phyloP scores from a whole-genome alignment of 2,113 vertebrate genomes.

The Marmota flaviventris region DNA sequence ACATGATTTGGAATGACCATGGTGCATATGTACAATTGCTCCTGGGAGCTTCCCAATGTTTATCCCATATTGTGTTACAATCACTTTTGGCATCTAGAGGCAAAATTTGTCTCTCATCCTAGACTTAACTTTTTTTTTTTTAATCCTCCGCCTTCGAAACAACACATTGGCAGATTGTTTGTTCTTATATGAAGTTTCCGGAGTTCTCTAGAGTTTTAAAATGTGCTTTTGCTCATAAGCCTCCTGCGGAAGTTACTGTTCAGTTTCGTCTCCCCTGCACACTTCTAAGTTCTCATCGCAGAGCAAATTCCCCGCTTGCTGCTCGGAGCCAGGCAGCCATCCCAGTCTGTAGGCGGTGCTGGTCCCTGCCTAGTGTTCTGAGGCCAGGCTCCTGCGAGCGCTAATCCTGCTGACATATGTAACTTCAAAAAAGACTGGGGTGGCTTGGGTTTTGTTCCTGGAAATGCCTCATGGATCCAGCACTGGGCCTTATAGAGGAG shows the following conservation, averaged over 20 bases:
- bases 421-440: background rate
- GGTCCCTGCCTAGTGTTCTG: background rate
- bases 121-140: conserved; percentile 62
- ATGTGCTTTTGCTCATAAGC: conserved; percentile 60
- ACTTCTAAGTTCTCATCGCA: conserved; percentile 43
- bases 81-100: conserved; percentile 77
- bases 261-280: background rate
- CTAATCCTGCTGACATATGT: conserved; percentile 38
- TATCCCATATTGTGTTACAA: conserved; percentile 67
- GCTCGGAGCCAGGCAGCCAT: background rate
- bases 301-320: background rate
- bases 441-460: background rate
- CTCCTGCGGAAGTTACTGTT: conserved; percentile 59
- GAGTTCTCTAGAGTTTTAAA: conserved; percentile 65
- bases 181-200: conserved; percentile 66
- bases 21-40: conserved; percentile 48
- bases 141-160: conserved; percentile 66
- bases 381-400: background rate
- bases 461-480: background rate
- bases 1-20: conserved; percentile 72
- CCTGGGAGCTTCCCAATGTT: conserved; percentile 68
- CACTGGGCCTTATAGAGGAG: background rate
- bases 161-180: conserved; percentile 71
- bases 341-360: background rate
- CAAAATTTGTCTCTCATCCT: conserved; percentile 69